A percentile compares a stretch with the other conserved stretches of the same genome.
Conservation (phyloP, 2,113 vertebrate species). For the Petroica traversi region DNA sequence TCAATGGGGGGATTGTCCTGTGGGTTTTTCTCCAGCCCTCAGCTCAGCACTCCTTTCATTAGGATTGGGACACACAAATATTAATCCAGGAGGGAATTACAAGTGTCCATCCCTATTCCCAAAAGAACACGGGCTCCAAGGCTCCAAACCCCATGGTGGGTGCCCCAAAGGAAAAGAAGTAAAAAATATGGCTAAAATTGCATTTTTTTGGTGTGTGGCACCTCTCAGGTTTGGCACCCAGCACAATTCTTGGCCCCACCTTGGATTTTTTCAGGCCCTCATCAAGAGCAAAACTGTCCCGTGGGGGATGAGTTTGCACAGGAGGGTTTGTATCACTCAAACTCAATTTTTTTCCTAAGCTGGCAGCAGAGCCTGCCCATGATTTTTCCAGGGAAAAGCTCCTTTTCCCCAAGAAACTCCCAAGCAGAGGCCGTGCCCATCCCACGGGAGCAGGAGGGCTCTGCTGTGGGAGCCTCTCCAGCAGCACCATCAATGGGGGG, state of each 20-base stretch:
- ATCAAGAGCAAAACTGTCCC: background rate
- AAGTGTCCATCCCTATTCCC: no score
- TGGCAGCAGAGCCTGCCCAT: background rate
- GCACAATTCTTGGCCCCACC: no score
- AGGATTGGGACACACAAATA: no score
- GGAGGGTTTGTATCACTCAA: background rate
- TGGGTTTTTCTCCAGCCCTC: no score
- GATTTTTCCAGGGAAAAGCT: background rate
- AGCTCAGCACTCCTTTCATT: no score
- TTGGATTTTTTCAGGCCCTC: background rate
- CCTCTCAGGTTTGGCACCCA: background rate
- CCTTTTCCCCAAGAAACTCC: background rate
- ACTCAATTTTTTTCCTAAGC: background rate
- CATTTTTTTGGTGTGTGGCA: accelerated
- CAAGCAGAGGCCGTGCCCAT: background rate
- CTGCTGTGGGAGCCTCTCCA: background rate
- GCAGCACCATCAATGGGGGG: background rate
- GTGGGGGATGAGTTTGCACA: background rate
- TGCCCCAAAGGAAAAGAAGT: background rate
- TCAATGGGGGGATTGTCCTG: no score
- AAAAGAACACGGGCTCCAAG: no score
- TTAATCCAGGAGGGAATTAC: no score
- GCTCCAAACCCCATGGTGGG: no score
- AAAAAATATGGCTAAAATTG: background rate
- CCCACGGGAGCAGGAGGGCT: background rate